phyloP scores from a whole-genome alignment of 2,888 invertebrate species.

The Hyposoter didymator region DNA sequence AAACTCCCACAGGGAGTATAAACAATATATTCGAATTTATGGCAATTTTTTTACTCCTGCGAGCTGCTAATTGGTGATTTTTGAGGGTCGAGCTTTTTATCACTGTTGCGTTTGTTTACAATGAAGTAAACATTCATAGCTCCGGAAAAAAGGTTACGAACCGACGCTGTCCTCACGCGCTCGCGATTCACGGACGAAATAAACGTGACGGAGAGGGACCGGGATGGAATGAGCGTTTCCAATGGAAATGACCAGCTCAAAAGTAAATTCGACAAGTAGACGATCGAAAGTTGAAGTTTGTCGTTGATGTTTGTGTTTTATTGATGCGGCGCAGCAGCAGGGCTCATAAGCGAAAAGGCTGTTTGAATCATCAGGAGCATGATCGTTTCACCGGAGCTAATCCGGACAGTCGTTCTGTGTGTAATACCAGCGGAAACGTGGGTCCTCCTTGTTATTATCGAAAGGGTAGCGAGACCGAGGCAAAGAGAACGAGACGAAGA shows the following conservation, averaged over 20 bases:
- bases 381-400: slow-evolving; percentile 28
- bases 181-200: not conserved
- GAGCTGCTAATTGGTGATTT: not conserved
- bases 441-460: slow-evolving; percentile 48
- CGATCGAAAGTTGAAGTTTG: not conserved
- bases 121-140: not conserved
- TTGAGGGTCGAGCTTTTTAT: not conserved
- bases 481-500: slow-evolving; percentile 69
- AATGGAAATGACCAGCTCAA: not conserved
- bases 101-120: not conserved
- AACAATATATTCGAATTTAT: not conserved
- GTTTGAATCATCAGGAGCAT: slow-evolving; percentile 20
- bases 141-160: not conserved
- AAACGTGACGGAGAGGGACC: not conserved
- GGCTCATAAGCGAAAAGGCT: slow-evolving; percentile 10
- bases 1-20: not conserved
- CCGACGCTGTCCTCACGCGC: not conserved
- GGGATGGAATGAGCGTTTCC: not conserved
- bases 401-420: slow-evolving; percentile 35
- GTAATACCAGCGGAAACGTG: slow-evolving; percentile 52
- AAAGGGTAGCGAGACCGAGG: slow-evolving; percentile 67
- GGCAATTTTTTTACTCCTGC: not conserved
- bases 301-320: slow-evolving; percentile 17
- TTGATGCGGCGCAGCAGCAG: slow-evolving; percentile 9
- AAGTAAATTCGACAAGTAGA: slow-evolving; percentile 26